Evolutionary conservation across 2,888 invertebrate genomes (phyloP).

Genomic region (Ferdinandea cuprea): DNA sequence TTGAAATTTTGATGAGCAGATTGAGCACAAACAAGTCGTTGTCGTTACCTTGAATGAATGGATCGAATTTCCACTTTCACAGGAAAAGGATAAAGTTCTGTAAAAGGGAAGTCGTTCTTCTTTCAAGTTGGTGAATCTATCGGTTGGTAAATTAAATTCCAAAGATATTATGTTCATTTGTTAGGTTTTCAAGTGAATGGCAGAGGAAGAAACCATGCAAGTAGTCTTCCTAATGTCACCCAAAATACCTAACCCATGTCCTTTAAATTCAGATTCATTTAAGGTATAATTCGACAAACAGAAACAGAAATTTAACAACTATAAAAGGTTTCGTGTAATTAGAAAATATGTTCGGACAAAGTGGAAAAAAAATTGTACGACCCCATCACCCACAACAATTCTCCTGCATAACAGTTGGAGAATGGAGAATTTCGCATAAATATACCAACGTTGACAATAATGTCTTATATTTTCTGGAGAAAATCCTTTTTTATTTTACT

Average conservation of each 20-base stretch:
- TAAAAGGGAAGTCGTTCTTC: background rate
- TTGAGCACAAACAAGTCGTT: background rate
- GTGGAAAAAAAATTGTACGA: no score
- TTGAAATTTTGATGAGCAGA: constrained; percentile 49
- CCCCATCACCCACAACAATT: background rate
- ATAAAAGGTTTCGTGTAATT: no score
- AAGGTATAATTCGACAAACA: no score
- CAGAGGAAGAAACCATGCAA: no score
- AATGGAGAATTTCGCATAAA: background rate
- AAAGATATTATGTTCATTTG: background rate
- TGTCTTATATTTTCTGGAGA: background rate
- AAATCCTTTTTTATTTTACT: background rate
- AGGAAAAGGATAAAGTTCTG: constrained; percentile 6
- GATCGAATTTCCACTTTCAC: background rate
- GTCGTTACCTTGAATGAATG: background rate
- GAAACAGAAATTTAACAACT: no score
- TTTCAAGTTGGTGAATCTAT: constrained; percentile 1
- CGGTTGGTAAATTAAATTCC: background rate
- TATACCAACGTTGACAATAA: background rate
- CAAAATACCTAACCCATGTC: no score
- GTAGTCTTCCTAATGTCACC: no score
- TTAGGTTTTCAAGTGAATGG: no score
- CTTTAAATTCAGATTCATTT: no score
- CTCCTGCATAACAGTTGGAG: background rate
- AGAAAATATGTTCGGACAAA: no score